Percentiles rank a stretch among this genome's conserved stretches.
These are phyloP conservation scores for Mimachlamys varia DNA, from an alignment of 2,888 invertebrate genomes.

Conservation along the genomic window DNA sequence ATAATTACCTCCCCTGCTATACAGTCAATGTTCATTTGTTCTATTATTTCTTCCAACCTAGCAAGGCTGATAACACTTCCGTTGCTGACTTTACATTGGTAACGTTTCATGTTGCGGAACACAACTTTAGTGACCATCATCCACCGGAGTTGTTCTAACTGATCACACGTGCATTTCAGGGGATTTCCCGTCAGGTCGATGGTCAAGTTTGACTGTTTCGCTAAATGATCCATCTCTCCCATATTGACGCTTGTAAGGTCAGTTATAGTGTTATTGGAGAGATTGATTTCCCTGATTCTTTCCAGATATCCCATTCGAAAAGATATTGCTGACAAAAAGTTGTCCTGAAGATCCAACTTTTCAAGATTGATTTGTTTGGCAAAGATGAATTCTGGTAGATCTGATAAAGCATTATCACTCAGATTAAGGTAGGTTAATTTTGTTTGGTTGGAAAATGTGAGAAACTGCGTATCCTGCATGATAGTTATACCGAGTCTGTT, in stretches of 20 bases:
- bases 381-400: not conserved
- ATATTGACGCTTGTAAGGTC: not conserved
- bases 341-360: not conserved
- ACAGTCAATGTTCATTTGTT: not conserved
- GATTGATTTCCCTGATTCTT: not conserved
- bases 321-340: not conserved
- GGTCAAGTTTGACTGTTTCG: not conserved
- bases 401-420: not conserved
- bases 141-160: slow-evolving; percentile 26
- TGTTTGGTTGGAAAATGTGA: slow-evolving; percentile 4
- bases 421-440: not conserved
- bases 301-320: not conserved
- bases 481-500: not conserved
- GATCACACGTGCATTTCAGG: not conserved
- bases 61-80: not conserved
- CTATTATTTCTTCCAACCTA: not conserved
- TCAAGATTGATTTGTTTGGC: not conserved
- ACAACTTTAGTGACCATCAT: not conserved
- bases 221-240: not conserved
- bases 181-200: not conserved
- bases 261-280: not conserved
- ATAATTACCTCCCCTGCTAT: not conserved
- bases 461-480: not conserved
- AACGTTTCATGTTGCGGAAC: not conserved
- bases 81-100: not conserved